Base-by-base conservation (phyloP, 2,888 invertebrate species). In the Scotopteryx bipunctaria region DNA sequence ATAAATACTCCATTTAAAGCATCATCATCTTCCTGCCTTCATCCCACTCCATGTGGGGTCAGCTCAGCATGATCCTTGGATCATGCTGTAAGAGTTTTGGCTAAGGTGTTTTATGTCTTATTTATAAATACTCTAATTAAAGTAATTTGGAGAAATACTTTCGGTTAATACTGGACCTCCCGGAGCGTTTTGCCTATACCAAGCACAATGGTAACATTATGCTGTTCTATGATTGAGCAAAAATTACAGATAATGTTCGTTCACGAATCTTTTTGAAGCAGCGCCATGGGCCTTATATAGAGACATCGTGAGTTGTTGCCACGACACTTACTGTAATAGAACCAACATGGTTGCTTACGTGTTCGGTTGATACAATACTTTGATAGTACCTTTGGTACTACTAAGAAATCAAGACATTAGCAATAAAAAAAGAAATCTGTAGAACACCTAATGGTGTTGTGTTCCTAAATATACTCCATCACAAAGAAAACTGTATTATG, bases 141-240 rank as follows among this genome's bases (percentile, higher is more conserved):
- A n/a, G n/a, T n/a, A n/a, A n/a, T n/a, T n/a, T n/a, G n/a, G n/a
- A n/a, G n/a, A n/a, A 15, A n/a, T 9, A 29, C 17, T 27, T 32
- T 44, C 27, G 16, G 9, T 32, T 38, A 37, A 33, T 43, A 33
- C 4, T 9, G n/a, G 37, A 38, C 51, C 45, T 23, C 40, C 45
- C 35, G 13, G 8, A 40, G 45, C 21, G 45, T 14, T 41, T 29
- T 31, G 25, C 14, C 31, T 46, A 42, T 45, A 16, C n/a, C 13
- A 25, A 46, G 15, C 23, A 41, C 25, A 41, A 19, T 23, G 36
- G 35, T 5, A 13, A 41, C 17, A 25, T 23, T 29, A 31, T 52
- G 11, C 17, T 36, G 14, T 17, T 11, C 9, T 33, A 15, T 21
- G 23, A 43, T 19, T 38, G 17, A 14, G 14, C 37, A 49, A 43